Conservation (phyloP, 2,888 invertebrate genomes). For the Blera fallax region DNA sequence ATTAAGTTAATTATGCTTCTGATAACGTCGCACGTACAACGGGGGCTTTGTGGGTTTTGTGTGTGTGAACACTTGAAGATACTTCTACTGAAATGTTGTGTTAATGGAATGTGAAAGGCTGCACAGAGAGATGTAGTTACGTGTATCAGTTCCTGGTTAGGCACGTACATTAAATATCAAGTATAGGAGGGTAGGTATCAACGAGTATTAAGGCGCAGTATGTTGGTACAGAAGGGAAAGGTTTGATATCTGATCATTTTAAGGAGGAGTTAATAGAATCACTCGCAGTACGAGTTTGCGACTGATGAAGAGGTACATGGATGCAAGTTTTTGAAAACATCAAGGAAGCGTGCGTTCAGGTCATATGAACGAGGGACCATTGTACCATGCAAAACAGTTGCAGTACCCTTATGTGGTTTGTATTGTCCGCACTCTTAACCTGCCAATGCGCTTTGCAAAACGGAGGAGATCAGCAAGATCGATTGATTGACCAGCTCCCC, state of each 20-base stretch:
- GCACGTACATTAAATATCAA: neutral
- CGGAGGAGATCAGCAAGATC: no score
- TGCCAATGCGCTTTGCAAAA: no score
- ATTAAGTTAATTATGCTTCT: constrained; percentile 71
- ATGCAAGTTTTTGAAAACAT: no score
- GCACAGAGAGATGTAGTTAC: neutral
- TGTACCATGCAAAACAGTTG: no score
- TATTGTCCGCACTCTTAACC: no score
- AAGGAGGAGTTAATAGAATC: no score
- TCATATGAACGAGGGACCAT: no score
- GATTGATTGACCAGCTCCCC: no score
- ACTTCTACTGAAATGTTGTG: constrained; percentile 42
- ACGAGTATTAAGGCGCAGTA: neutral
- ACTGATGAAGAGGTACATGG: no score
- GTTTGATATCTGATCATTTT: neutral
- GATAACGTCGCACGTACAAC: constrained; percentile 63
- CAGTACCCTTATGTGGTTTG: no score
- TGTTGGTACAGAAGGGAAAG: neutral
- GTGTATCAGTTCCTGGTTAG: neutral
- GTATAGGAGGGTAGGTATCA: neutral
- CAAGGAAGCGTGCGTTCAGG: no score
- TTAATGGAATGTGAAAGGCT: constrained; percentile 57
- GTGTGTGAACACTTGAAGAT: constrained; percentile 59
- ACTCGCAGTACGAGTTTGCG: no score
- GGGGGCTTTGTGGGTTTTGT: constrained; percentile 37